Base-by-base conservation (phyloP, 2,797 vertebrate species). In the Enteromius treurensis region DNA sequence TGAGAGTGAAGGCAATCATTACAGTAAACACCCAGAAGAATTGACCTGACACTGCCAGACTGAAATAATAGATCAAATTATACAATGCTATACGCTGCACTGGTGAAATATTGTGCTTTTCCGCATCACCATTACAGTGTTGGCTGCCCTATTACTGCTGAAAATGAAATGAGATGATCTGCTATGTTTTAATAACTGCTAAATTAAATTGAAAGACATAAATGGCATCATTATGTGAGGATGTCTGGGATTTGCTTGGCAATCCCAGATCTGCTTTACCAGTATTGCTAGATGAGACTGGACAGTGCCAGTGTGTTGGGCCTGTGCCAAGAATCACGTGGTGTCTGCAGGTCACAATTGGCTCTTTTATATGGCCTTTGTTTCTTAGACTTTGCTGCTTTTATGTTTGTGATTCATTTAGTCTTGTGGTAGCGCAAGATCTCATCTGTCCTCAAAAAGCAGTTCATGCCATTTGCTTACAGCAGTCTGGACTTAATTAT, bases 251-350 rank as follows among this genome's bases (percentile, higher is more conserved):
- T 76, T 77, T 69, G 17, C 32, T 82, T 74, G 69, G 64, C 32
- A 26, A n/a, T 58, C 34, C 73, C 62, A 26, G 55, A 49, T 71
- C 53, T 65, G 79, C n/a, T 77, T 87, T 42, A 80, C 68, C 60
- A 53, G 42, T 37, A 67, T 65, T 73, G 67, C 51, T 75, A 14
- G 42, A 73, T 62, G 40, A 32, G 69, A 73, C 79, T 34, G 75
- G 53, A 76, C 42, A 26, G 84, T 79, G 78, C 69, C 86, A 80
- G 77, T 23, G 51, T 14, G 42, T 80, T 80, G 86, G 84, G 76
- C 71, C 75, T 67, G 40, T 85, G 86, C 87, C 82, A 87, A 82
- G 82, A 80, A 21, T 37, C 88, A 87, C 70, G 55, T 89, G 87
- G 87, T 86, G 23, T 80, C 60, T 84, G 81, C 74, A 83, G 85